Conservation (phyloP, 1,140 invertebrate species). For the Vanessa tameamea region DNA sequence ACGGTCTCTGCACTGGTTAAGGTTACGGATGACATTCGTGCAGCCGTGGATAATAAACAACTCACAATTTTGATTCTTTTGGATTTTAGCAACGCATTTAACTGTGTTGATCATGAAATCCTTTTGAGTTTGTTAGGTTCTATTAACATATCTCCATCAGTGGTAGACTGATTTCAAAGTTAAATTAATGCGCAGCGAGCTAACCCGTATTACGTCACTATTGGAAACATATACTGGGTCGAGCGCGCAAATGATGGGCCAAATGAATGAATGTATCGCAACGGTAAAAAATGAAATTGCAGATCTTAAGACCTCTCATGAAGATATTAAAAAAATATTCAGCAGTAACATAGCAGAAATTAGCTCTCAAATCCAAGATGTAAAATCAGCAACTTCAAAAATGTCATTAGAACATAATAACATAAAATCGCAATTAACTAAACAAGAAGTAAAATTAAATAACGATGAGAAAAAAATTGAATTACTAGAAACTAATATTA, state of each 20-base stretch:
- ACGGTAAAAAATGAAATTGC: slow-evolving; percentile 7
- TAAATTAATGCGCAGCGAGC: too few relatives aligned
- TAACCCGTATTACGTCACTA: background rate
- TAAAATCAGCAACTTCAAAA: slow-evolving; percentile 5
- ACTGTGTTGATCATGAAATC: too few relatives aligned
- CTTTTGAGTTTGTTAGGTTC: too few relatives aligned
- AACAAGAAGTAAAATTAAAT: slow-evolving; percentile 7
- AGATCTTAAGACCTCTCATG: slow-evolving; percentile 10
- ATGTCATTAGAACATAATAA: slow-evolving; percentile 16
- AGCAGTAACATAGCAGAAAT: slow-evolving; percentile 9
- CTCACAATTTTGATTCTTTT: too few relatives aligned
- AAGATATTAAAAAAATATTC: slow-evolving; percentile 6
- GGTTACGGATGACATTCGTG: too few relatives aligned
- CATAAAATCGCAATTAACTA: slow-evolving; percentile 16
- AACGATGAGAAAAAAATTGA: slow-evolving; percentile 13
- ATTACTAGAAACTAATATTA: slow-evolving; percentile 20
- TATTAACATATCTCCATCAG: too few relatives aligned
- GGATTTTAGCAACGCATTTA: too few relatives aligned
- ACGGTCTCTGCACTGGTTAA: too few relatives aligned
- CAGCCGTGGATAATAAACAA: too few relatives aligned
- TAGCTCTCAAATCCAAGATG: background rate
- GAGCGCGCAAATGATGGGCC: slow-evolving; percentile 9
- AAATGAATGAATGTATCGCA: slow-evolving; percentile 12
- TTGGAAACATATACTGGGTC: background rate
- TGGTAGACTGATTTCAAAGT: too few relatives aligned